Evolutionary conservation across 1,140 invertebrate genomes (phyloP).

Genomic region (Contarinia nasturtii): DNA sequence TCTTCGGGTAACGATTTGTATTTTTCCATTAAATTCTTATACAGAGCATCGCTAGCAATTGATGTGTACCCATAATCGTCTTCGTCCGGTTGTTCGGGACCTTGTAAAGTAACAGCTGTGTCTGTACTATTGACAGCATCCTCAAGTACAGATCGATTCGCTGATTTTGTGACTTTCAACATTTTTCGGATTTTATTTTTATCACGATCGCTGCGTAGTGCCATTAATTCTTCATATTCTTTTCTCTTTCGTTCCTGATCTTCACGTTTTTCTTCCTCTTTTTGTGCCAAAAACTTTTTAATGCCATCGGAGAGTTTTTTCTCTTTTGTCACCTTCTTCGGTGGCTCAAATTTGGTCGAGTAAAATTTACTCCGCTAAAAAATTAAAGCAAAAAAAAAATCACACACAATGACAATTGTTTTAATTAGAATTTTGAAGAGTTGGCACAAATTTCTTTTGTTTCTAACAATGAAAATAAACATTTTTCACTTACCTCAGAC

Average conservation of each 20-base stretch:
- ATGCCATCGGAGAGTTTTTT: constrained; percentile 52
- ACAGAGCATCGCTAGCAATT: constrained; percentile 56
- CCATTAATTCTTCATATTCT: constrained; percentile 34
- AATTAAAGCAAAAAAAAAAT: constrained; percentile 4
- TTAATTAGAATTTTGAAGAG: constrained; percentile 3
- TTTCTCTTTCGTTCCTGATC: constrained; percentile 34
- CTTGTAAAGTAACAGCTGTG: constrained; percentile 50
- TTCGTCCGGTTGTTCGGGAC: constrained; percentile 61
- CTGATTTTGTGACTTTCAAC: constrained; percentile 60
- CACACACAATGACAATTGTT: too few relatives aligned
- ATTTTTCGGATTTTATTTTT: constrained; percentile 42
- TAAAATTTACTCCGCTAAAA: constrained; percentile 32
- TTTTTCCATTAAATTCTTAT: constrained; percentile 68
- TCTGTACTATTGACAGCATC: constrained; percentile 61
- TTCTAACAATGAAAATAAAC: neutral
- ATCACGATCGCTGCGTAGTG: constrained; percentile 53
- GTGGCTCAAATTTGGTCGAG: constrained; percentile 55
- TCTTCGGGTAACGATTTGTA: constrained; percentile 47
- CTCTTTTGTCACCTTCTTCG: constrained; percentile 55
- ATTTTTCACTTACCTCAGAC: constrained; percentile 21
- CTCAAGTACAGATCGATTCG: constrained; percentile 65
- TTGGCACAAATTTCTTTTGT: constrained; percentile 5
- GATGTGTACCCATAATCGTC: constrained; percentile 83
- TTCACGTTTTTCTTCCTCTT: constrained; percentile 52
- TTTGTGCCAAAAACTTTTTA: constrained; percentile 60